These are phyloP conservation scores for Venturia canescens DNA, from an alignment of 1,140 invertebrate species.

Conservation along the genomic window DNA sequence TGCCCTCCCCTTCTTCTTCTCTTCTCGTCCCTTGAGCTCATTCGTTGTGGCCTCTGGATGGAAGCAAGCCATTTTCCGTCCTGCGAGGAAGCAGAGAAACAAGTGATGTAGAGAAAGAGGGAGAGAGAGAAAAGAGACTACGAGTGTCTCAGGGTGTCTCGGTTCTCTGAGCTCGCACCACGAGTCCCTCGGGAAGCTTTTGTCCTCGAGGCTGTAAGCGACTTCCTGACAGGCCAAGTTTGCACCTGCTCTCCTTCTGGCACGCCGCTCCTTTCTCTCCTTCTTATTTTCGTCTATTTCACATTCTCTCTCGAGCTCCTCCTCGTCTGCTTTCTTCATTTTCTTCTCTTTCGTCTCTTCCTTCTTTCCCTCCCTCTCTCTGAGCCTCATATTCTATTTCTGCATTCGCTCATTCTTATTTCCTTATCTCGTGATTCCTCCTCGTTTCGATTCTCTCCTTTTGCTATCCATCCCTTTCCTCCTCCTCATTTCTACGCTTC, in stretches of 20 bases:
- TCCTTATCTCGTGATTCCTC: neutral
- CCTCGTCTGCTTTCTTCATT: neutral
- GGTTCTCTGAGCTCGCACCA: conserved; percentile 58
- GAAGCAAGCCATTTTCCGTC: conserved; percentile 33
- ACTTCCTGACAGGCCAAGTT: conserved; percentile 77
- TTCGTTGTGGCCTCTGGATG: conserved; percentile 6
- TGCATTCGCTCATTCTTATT: neutral
- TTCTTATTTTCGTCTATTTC: neutral
- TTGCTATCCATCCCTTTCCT: neutral
- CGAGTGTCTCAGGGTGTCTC: conserved; percentile 33
- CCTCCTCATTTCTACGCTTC: neutral
- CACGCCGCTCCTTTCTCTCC: conserved; percentile 24
- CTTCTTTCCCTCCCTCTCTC: neutral
- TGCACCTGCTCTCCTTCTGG: conserved; percentile 74
- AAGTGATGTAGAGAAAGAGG: neutral
- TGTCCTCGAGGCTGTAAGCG: conserved; percentile 76
- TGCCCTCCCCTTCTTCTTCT: conserved; percentile 48
- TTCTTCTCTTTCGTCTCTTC: neutral
- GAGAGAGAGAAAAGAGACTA: conserved; percentile 11
- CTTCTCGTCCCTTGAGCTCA: conserved; percentile 35
- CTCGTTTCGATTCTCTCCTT: conserved; percentile 25
- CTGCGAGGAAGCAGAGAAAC: conserved; percentile 10
- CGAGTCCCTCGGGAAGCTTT: conserved; percentile 75
- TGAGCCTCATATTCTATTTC: neutral
- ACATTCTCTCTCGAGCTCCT: neutral